Conservation (phyloP, 2,888 invertebrate genomes). For the Campoplex capitator region DNA sequence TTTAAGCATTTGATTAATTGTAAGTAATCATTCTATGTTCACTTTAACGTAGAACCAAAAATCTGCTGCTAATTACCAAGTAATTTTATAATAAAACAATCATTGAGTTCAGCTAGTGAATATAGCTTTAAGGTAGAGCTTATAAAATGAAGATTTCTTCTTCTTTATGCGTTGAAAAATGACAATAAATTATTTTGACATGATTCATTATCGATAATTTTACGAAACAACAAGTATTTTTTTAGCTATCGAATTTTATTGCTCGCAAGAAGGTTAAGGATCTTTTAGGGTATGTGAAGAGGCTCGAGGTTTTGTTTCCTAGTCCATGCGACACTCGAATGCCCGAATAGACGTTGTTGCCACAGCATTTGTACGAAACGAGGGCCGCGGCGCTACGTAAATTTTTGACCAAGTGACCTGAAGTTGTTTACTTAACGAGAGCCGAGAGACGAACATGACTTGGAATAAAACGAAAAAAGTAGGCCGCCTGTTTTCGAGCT, state of each 20-base stretch:
- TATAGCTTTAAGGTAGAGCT: no score
- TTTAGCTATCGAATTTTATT: constrained; percentile 37
- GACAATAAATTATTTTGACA: no score
- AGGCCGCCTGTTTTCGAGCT: constrained; percentile 24
- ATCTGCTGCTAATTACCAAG: no score
- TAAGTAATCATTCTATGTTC: no score
- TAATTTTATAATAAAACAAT: no score
- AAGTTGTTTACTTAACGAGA: constrained; percentile 47
- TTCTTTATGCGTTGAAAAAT: no score
- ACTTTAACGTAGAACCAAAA: no score
- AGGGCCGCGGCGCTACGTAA: constrained; percentile 28
- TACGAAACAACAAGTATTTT: neutral
- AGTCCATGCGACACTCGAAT: constrained; percentile 56
- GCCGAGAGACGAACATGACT: constrained; percentile 26
- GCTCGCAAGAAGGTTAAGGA: constrained; percentile 29
- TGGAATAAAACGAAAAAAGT: neutral
- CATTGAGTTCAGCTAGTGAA: no score
- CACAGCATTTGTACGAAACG: constrained; percentile 26
- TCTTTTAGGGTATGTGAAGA: constrained; percentile 9
- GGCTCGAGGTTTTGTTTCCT: constrained; percentile 29
- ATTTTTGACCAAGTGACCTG: constrained; percentile 41
- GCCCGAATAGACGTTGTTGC: constrained; percentile 41
- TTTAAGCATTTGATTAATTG: no score
- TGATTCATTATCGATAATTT: neutral
- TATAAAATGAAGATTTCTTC: no score